Evolutionary conservation across 2,113 vertebrate genomes (phyloP).

Genomic region (Actenoides hombroni): DNA sequence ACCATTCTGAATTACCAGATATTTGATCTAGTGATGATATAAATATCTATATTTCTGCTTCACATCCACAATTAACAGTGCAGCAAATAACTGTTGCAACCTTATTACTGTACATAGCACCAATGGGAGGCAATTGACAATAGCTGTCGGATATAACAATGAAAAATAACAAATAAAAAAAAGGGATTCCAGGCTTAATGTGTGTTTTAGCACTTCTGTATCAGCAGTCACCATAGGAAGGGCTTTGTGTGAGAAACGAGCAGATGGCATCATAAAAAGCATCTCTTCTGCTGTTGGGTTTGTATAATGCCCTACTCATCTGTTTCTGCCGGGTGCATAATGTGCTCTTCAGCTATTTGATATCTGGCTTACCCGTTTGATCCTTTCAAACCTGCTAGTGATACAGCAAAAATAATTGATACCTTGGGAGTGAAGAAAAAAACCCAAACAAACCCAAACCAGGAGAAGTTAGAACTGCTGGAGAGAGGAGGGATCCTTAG

Average conservation of each 20-base stretch:
- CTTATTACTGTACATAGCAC: not conserved
- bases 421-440: not conserved
- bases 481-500: not conserved
- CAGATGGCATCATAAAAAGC: not conserved
- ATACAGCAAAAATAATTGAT: not conserved
- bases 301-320: not conserved
- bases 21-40: not conserved
- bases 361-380: not conserved
- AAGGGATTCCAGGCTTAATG: not conserved
- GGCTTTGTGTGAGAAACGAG: not conserved
- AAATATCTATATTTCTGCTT: not conserved
- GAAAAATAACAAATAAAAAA: no score
- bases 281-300: not conserved
- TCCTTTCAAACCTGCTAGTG: not conserved
- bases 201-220: not conserved
- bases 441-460: not conserved
- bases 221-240: not conserved
- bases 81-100: not conserved
- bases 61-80: not conserved
- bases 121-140: not conserved
- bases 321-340: not conserved
- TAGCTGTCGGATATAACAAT: not conserved
- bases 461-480: not conserved
- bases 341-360: not conserved
- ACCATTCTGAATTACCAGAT: not conserved